These are phyloP conservation scores for Cepphus grylle DNA, from an alignment of 2,113 vertebrate species.

Conservation along the genomic window DNA sequence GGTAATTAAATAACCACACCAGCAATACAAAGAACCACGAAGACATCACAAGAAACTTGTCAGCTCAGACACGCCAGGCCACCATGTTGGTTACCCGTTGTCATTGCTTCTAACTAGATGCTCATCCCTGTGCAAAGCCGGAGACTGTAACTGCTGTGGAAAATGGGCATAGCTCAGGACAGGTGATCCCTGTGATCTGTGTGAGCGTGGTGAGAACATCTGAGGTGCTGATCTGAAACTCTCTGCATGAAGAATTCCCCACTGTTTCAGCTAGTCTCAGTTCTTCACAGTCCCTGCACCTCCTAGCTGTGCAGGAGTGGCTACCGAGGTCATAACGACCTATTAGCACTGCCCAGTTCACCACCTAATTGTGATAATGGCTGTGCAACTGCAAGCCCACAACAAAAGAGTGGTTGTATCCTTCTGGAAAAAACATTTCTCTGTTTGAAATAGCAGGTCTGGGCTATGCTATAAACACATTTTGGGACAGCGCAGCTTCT, in stretches of 20 bases:
- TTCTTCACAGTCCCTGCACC: background rate
- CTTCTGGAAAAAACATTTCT: background rate
- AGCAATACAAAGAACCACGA: background rate
- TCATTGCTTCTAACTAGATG: background rate
- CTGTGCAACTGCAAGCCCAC: background rate
- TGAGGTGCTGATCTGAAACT: accelerated
- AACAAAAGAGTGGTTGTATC: background rate
- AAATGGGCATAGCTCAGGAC: background rate
- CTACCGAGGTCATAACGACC: accelerated
- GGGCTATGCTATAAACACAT: background rate
- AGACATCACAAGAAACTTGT: background rate
- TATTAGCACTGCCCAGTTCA: background rate
- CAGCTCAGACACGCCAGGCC: background rate
- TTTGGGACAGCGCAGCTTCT: background rate
- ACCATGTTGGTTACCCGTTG: background rate
- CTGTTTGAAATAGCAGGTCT: background rate
- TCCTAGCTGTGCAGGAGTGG: background rate
- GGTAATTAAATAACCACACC: constrained; percentile 4
- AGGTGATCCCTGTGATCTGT: background rate
- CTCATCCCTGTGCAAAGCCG: accelerated
- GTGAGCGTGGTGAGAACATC: background rate
- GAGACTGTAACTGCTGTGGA: background rate
- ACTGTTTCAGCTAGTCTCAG: accelerated
- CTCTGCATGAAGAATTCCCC: background rate
- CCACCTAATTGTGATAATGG: background rate